A percentile compares a stretch with the other conserved stretches of the same genome.
Evolutionary conservation across 2,888 invertebrate genomes (phyloP).

Genomic region (Polymixis lichenea): DNA sequence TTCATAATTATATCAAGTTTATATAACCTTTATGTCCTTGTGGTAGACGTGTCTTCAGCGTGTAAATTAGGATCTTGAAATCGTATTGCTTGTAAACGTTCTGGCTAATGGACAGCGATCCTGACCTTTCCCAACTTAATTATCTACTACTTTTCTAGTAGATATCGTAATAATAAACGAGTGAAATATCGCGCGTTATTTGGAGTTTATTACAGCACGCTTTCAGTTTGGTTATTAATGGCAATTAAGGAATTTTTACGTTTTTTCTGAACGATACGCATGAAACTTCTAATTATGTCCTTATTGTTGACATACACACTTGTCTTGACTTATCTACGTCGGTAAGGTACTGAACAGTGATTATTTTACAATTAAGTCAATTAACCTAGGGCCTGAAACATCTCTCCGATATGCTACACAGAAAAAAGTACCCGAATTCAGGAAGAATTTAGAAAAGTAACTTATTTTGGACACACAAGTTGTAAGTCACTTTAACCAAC

Average conservation of each 20-base stretch:
- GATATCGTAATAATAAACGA: constrained; percentile 9
- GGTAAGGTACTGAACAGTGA: not conserved
- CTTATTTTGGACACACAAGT: not conserved
- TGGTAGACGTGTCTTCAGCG: constrained; percentile 9
- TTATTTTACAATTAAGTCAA: not conserved
- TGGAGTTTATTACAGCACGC: not conserved
- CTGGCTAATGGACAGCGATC: constrained; percentile 10
- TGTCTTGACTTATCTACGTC: not conserved
- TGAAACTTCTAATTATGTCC: not conserved
- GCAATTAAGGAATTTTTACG: not conserved
- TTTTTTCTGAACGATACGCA: not conserved
- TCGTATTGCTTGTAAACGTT: constrained; percentile 21
- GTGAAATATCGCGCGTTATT: not conserved
- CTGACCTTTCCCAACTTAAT: constrained; percentile 31
- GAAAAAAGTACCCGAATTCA: not conserved
- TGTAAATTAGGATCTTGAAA: constrained; percentile 16
- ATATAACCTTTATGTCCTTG: not conserved
- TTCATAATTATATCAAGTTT: not conserved
- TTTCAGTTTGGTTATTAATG: not conserved
- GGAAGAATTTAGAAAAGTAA: not conserved
- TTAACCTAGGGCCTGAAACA: not conserved
- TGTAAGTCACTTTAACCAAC: not conserved
- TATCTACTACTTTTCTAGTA: constrained; percentile 4
- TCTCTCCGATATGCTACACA: not conserved
- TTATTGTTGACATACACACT: not conserved